Conservation (phyloP, 1,140 invertebrate genomes). For the Phymorhynchus buccinoides region DNA sequence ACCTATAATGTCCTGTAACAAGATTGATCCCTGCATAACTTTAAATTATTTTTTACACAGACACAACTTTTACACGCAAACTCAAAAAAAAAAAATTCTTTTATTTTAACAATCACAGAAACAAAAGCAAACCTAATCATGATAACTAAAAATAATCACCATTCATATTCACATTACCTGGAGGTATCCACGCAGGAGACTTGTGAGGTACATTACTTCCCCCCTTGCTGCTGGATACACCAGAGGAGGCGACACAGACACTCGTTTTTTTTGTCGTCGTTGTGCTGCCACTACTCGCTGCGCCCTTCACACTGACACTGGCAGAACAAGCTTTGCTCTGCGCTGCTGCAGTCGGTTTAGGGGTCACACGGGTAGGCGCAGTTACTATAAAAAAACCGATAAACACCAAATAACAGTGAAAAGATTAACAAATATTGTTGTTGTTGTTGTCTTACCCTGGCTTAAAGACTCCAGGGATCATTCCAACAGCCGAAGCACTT, state of each 20-base stretch:
- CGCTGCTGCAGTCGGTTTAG: not conserved
- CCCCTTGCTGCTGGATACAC: not conserved
- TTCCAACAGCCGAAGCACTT: too few species aligned
- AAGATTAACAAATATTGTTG: too few species aligned
- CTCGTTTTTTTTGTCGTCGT: too few species aligned
- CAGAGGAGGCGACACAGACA: not conserved
- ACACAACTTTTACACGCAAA: too few species aligned
- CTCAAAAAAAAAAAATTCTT: not conserved
- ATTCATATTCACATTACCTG: not conserved
- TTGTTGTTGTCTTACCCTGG: too few species aligned
- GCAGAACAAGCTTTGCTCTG: not conserved
- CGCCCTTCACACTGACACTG: not conserved
- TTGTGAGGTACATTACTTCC: not conserved
- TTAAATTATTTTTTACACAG: too few species aligned
- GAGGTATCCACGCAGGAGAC: constrained; percentile 22
- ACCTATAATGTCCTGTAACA: too few species aligned
- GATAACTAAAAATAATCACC: not conserved
- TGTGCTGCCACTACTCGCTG: not conserved
- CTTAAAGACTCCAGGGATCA: too few species aligned
- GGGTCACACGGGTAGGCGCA: not conserved
- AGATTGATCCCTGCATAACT: too few species aligned
- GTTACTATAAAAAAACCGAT: too few species aligned
- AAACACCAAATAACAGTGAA: too few species aligned
- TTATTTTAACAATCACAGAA: not conserved
- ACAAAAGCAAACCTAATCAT: not conserved